phyloP scores from a whole-genome alignment of 2,888 invertebrate genomes.

The Lottia scabra region DNA sequence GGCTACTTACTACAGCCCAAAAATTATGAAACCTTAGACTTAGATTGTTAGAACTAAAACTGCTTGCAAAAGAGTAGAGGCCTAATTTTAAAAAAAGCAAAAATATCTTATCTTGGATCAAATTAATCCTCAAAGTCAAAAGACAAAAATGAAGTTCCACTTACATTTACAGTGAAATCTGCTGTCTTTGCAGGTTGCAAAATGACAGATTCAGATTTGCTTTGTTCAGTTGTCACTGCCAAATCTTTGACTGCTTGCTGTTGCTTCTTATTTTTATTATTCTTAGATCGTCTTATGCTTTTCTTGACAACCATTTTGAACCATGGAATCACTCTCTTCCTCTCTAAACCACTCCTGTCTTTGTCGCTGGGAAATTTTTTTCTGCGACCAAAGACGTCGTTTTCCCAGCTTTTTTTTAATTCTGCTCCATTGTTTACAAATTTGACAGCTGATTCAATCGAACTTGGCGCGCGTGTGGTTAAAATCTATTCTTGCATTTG shows the following conservation, averaged over 20 bases:
- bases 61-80: no score
- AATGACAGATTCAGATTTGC: no score
- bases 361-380: slow-evolving; percentile 4
- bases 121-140: no score
- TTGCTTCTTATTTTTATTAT: neutral
- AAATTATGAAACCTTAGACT: no score
- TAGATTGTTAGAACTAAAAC: no score
- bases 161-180: no score
- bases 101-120: no score
- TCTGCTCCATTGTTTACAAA: neutral
- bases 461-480: neutral
- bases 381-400: neutral
- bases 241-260: neutral
- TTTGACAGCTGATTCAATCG: neutral
- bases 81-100: no score
- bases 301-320: slow-evolving; percentile 3
- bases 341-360: neutral
- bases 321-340: neutral
- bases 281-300: neutral
- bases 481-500: neutral
- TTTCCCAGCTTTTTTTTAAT: neutral
- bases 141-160: no score
- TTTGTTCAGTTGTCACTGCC: neutral
- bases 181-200: no score
- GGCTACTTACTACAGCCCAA: no score